Evolutionary conservation across 2,797 vertebrate species (phyloP), one percentile per base, ranked within the genome.

Genomic region (Knipowitschia caucasica): DNA sequence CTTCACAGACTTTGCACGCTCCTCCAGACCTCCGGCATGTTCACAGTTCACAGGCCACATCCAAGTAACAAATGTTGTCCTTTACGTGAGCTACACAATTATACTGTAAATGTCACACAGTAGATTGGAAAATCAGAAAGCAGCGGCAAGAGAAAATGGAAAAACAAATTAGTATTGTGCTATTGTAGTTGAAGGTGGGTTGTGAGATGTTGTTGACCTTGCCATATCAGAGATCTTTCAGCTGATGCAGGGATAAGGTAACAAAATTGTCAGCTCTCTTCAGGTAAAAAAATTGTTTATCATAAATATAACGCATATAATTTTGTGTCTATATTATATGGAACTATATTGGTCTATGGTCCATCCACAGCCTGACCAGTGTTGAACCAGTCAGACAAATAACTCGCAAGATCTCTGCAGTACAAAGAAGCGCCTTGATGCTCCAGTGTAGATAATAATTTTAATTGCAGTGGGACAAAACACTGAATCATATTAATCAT

Each of bases 1-100:
- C 59, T 69, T 68, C 67, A 56, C 51, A 65, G 61, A 45, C 24
- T 59, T 59, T 47, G 65, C 53, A 51, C 33, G 36, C 62, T 55
- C 24, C 47, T 47, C 47, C 53, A 56, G 36, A 59, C 55, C 50
- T 26, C 50, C 23, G 46, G 18, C 29, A 46, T 7, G 21, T 27
- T 57, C 56, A 59, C 30, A 46, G 55, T 43, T 67, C 62, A 47
- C 11, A 25, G 43, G 39, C 55, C 27, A 43, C 8, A 3, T n/a
- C 2, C 50, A 10, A 56, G 55, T 55, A 40, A 14, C 2, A 51
- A 42, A 40, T 1, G 1, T 14, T 35, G 15, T 14, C 34, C 17
- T 5, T 24, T 12, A 11, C 29, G 11, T n/a, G 2, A 11, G 11
- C 38, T n/a, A 14, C 27, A 3, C 11, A 45, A 8, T 29, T 44